Base-by-base conservation (phyloP, 1,140 invertebrate species). In the Hydropsyche tenuis region DNA sequence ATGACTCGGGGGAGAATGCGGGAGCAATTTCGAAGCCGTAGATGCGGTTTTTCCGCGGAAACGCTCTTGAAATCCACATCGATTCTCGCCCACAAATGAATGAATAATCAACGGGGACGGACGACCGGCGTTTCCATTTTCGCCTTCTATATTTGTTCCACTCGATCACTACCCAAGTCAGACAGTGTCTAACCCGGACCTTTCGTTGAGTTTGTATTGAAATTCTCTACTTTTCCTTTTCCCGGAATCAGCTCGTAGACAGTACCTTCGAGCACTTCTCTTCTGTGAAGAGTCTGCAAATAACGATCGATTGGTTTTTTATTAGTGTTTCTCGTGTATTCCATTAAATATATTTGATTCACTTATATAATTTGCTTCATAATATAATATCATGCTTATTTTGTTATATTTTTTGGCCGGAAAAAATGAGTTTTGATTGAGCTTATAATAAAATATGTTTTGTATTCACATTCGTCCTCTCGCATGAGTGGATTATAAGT, bases 21-120 rank as follows among this genome's bases (percentile, higher is more conserved):
- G 70, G 73, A 73, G 71, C 66, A 76, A 76, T 76, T 76, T 66
- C 65, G n/a, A 7, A 66, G 1, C 48, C 48, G n/a, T 18, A 7
- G n/a, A 18, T 53, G 48, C 48, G 48, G 20, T 53, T 53, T 46
- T 43, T 56, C 48, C 30, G 23, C 9, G 73, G 14, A 64, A 37
- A 70, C 16, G 64, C 66, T 37, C 30, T 69, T 60, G 63, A 11
- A 42, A 14, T 66, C 45, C 60, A 48, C 43, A 70, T 62, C 66
- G 65, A 56, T 69, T 25, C 14, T 37, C 62, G 66, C 73, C 56
- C 30, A 70, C 51, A 48, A 66, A 70, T 63, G 62, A 62, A 51
- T 22, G 73, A 74, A 70, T 74, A 62, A 69, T 74, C 37, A 64
- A 43, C n/a, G 53, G 62, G 14, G 56, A 56, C 20, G 5, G 51